A percentile compares a stretch with the other conserved stretches of the same genome.
Evolutionary conservation across 2,888 invertebrate species (phyloP).

Genomic region (Torymus tubicola): DNA sequence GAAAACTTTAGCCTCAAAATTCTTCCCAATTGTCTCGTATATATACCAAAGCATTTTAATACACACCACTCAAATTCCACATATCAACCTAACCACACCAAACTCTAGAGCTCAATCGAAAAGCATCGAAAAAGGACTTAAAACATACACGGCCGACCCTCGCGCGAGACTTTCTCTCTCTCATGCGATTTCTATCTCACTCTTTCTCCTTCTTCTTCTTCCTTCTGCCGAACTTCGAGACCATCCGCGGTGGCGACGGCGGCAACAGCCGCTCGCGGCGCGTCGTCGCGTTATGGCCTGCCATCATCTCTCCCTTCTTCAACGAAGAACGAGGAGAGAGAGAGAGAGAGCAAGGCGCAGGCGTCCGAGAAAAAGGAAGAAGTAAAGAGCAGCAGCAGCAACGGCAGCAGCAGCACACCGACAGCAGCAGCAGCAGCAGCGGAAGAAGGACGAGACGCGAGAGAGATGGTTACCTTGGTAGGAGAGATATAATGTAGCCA

Average conservation of each 20-base stretch:
- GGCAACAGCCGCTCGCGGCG: slow-evolving; percentile 26
- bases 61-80: no score
- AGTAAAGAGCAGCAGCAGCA: no score
- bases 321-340: slow-evolving; percentile 39
- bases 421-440: slow-evolving; percentile 14
- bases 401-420: no score
- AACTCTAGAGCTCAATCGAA: background rate
- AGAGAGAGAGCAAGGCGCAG: slow-evolving; percentile 47
- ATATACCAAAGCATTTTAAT: no score
- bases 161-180: no score
- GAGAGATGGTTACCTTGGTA: slow-evolving; percentile 71
- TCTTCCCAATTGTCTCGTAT: no score
- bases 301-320: slow-evolving; percentile 58
- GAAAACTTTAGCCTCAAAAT: no score
- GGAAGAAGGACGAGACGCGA: slow-evolving; percentile 55
- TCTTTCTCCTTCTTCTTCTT: background rate
- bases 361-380: slow-evolving; percentile 40
- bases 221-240: background rate
- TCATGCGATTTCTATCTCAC: slow-evolving; percentile 46
- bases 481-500: slow-evolving; percentile 75
- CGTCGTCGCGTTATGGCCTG: slow-evolving; percentile 60
- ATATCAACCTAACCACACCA: no score
- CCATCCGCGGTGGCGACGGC: slow-evolving; percentile 7
- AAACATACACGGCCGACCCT: slow-evolving; percentile 3
- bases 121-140: slow-evolving; percentile 10